phyloP scores from a whole-genome alignment of 2,797 vertebrate genomes.

The Sparidentex hasta region DNA sequence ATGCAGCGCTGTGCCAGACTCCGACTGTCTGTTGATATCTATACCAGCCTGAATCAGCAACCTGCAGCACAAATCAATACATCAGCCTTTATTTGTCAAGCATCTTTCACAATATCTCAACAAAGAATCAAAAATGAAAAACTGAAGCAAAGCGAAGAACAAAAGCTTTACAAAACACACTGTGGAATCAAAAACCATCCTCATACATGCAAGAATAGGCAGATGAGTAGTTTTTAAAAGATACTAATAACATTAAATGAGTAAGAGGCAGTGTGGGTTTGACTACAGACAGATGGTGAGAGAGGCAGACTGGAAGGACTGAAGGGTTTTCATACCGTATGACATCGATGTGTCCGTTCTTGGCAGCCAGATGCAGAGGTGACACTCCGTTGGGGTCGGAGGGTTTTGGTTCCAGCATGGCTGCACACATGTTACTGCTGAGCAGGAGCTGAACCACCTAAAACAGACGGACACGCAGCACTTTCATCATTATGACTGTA shows the following conservation, averaged over 20 bases:
- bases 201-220: background rate
- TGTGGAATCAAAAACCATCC: background rate
- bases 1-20: constrained; percentile 95
- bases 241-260: background rate
- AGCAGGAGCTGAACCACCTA: constrained; percentile 95
- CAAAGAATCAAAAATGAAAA: background rate
- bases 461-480: constrained; percentile 31
- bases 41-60: constrained; percentile 96
- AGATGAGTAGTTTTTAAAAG: no score
- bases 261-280: background rate
- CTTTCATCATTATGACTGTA: background rate
- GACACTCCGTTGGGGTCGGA: constrained; percentile 96
- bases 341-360: constrained; percentile 98
- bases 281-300: no score
- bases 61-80: constrained; percentile 75
- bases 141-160: background rate
- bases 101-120: background rate
- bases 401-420: constrained; percentile 94
- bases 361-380: constrained; percentile 95
- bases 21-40: constrained; percentile 97
- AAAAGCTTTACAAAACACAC: background rate
- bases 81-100: background rate
- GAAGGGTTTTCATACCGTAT: constrained; percentile 88
- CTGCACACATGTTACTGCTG: constrained; percentile 96
- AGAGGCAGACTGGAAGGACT: constrained; percentile 10